A percentile compares a stretch with the other conserved stretches of the same genome.
Evolutionary conservation across 1,140 invertebrate species (phyloP).

Genomic region (Leptestheria dahalacensis): DNA sequence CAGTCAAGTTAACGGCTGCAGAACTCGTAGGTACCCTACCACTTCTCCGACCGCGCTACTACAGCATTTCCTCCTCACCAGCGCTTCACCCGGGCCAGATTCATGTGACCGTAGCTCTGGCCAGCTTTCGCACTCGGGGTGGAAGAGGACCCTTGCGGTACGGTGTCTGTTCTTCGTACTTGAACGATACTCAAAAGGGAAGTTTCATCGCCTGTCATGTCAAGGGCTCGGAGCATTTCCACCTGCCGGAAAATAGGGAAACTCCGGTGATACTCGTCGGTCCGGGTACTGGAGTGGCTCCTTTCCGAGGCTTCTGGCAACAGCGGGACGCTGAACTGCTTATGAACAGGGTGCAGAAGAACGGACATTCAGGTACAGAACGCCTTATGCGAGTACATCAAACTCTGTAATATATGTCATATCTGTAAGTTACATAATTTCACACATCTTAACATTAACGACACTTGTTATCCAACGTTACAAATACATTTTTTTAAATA

Average conservation of each 20-base stretch:
- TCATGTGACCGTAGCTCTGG: constrained; percentile 84
- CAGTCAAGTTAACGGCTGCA: constrained; percentile 61
- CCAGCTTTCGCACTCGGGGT: constrained; percentile 68
- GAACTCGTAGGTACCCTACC: constrained; percentile 68
- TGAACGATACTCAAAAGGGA: constrained; percentile 52
- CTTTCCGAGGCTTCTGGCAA: constrained; percentile 66
- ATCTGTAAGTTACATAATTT: too few relatives aligned
- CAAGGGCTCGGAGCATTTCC: constrained; percentile 70
- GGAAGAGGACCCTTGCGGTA: constrained; percentile 63
- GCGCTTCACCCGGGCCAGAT: constrained; percentile 56
- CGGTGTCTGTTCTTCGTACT: constrained; percentile 86
- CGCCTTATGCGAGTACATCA: too few relatives aligned
- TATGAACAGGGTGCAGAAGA: too few relatives aligned
- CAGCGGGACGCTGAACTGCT: constrained; percentile 35
- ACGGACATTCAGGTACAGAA: too few relatives aligned
- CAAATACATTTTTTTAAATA: too few relatives aligned
- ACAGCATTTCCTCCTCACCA: constrained; percentile 84
- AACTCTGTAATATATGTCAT: too few relatives aligned
- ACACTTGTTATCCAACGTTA: too few relatives aligned
- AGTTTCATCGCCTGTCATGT: constrained; percentile 67
- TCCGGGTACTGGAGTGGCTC: constrained; percentile 60
- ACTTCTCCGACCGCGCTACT: constrained; percentile 77
- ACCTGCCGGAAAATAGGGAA: constrained; percentile 64
- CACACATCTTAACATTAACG: too few relatives aligned
- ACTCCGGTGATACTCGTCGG: constrained; percentile 86